Evolutionary conservation across 2,113 vertebrate genomes (phyloP).

Genomic region (Geothlypis trichas): DNA sequence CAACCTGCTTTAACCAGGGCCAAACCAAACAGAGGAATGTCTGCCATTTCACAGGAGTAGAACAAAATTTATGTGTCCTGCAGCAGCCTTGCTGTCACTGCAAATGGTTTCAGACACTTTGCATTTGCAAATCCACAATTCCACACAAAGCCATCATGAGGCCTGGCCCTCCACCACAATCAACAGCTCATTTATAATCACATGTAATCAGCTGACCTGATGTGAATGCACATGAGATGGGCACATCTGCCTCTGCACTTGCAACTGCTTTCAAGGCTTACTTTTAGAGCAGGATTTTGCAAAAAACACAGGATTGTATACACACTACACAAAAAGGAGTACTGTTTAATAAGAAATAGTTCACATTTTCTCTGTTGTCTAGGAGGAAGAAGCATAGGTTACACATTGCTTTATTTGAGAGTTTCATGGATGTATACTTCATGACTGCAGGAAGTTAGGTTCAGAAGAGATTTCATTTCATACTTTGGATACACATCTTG

Average conservation of each 20-base stretch:
- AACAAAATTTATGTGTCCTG: not conserved
- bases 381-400: not conserved
- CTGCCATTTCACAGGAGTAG: not conserved
- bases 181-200: not conserved
- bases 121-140: not conserved
- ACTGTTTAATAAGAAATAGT: not conserved
- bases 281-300: not conserved
- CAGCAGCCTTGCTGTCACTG: not conserved
- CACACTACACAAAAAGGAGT: not conserved
- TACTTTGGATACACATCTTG: not conserved
- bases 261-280: not conserved
- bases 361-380: not conserved
- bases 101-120: not conserved
- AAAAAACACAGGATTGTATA: not conserved
- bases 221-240: not conserved
- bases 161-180: not conserved
- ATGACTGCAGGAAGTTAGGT: not conserved
- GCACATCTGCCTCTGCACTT: not conserved
- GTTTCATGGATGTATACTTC: not conserved
- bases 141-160: not conserved
- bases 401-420: not conserved
- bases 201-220: not conserved
- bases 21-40: not conserved
- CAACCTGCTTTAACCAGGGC: not conserved
- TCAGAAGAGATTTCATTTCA: not conserved